Percentiles rank a stretch among this genome's conserved stretches.
Evolutionary conservation across 1,140 invertebrate species (phyloP).

Genomic region (Pogonomyrmex californicus): DNA sequence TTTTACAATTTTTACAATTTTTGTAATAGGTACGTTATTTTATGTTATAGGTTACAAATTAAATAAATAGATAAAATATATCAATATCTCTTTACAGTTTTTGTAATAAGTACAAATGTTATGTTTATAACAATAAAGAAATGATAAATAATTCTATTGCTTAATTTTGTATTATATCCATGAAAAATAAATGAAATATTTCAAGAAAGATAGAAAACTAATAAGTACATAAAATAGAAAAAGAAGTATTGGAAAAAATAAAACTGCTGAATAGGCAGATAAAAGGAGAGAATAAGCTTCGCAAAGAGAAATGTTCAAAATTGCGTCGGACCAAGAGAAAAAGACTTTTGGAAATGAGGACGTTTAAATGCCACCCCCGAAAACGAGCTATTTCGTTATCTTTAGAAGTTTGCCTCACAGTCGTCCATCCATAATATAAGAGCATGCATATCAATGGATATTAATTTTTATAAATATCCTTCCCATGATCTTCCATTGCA

Average conservation of each 20-base stretch:
- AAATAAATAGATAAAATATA: too few species aligned
- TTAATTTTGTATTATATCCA: not conserved
- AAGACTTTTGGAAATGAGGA: constrained; percentile 76
- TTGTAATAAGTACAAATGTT: too few species aligned
- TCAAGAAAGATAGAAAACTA: not conserved
- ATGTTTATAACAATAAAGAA: not conserved
- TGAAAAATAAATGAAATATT: constrained; percentile 7
- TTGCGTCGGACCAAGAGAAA: not conserved
- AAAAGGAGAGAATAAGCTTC: constrained; percentile 42
- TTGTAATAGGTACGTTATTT: too few species aligned
- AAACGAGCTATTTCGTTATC: constrained; percentile 80
- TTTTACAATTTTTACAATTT: too few species aligned
- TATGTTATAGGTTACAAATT: too few species aligned
- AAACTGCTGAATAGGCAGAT: constrained; percentile 15
- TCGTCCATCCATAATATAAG: not conserved
- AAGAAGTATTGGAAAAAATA: not conserved
- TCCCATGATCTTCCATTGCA: not conserved
- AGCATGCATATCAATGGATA: constrained; percentile 51
- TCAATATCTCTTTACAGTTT: too few species aligned
- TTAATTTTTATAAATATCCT: constrained; percentile 53
- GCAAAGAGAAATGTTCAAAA: constrained; percentile 60
- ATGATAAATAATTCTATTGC: not conserved
- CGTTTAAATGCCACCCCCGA: constrained; percentile 76
- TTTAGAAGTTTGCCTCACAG: constrained; percentile 69
- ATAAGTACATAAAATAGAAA: constrained; percentile 7